Evolutionary conservation across 2,888 invertebrate genomes (phyloP).

Genomic region (Temnothorax unifasciatus): DNA sequence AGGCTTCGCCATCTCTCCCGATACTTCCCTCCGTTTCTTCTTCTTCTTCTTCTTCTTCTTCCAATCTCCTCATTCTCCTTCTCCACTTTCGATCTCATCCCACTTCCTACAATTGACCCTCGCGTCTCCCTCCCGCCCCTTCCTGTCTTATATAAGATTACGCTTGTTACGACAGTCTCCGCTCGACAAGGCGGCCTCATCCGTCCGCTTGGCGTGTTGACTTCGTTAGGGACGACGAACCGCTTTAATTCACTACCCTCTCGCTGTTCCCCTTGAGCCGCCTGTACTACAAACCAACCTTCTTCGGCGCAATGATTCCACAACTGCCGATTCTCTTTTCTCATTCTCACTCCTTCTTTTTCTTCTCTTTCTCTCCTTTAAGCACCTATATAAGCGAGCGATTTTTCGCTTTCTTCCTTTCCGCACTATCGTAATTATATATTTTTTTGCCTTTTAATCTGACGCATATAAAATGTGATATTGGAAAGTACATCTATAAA

Average conservation of each 20-base stretch:
- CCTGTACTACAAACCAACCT: conserved; percentile 65
- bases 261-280: conserved; percentile 56
- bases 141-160: conserved; percentile 82
- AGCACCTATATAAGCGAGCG: too few species aligned
- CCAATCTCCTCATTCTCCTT: not conserved
- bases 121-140: conserved; percentile 47
- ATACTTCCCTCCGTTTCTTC: conserved; percentile 18
- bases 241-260: conserved; percentile 81
- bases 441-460: conserved; percentile 19
- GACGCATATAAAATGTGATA: not conserved
- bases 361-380: not conserved
- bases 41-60: conserved; percentile 13
- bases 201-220: conserved; percentile 78
- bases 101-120: conserved; percentile 75
- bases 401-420: not conserved
- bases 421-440: not conserved
- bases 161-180: conserved; percentile 83
- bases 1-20: conserved; percentile 59
- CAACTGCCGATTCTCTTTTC: conserved; percentile 47
- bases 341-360: not conserved
- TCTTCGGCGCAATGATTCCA: conserved; percentile 57
- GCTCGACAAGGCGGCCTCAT: conserved; percentile 75
- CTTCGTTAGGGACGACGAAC: conserved; percentile 82
- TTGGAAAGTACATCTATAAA: not conserved
- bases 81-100: conserved; percentile 58